A percentile compares a stretch with the other conserved stretches of the same genome.
These are phyloP conservation scores for Neodon shergylaensis DNA, from an alignment of 2,113 vertebrate genomes.

Conservation along the genomic window DNA sequence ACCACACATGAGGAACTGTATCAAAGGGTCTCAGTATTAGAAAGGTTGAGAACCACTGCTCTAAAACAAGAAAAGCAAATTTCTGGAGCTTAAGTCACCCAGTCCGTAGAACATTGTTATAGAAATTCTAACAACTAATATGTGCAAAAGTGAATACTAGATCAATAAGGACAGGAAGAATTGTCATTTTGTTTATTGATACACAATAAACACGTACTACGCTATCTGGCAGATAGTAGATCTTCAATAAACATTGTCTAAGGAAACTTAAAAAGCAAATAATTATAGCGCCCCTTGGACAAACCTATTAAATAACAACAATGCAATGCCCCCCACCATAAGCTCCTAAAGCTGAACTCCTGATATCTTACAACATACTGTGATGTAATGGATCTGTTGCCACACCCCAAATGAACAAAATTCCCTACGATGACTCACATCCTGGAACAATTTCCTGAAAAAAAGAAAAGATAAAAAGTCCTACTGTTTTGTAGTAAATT, in stretches of 20 bases:
- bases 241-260: background rate
- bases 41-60: background rate
- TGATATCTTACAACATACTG: background rate
- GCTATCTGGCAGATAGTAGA: background rate
- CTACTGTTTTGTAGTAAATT: background rate
- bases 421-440: background rate
- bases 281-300: background rate
- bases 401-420: background rate
- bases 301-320: conserved; percentile 3
- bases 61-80: conserved; percentile 43
- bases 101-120: background rate
- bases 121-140: background rate
- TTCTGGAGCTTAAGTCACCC: background rate
- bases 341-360: background rate
- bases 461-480: conserved; percentile 20
- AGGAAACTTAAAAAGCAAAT: conserved; percentile 45
- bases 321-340: background rate
- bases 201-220: background rate
- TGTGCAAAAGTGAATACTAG: background rate
- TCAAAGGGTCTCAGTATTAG: background rate
- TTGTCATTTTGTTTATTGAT: background rate
- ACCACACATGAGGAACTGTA: background rate
- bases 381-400: background rate
- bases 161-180: background rate
- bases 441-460: conserved; percentile 24